Evolutionary conservation across 2,888 invertebrate genomes (phyloP), one percentile per base, ranked within the genome.

Genomic region (Nasonovia ribisnigri): DNA sequence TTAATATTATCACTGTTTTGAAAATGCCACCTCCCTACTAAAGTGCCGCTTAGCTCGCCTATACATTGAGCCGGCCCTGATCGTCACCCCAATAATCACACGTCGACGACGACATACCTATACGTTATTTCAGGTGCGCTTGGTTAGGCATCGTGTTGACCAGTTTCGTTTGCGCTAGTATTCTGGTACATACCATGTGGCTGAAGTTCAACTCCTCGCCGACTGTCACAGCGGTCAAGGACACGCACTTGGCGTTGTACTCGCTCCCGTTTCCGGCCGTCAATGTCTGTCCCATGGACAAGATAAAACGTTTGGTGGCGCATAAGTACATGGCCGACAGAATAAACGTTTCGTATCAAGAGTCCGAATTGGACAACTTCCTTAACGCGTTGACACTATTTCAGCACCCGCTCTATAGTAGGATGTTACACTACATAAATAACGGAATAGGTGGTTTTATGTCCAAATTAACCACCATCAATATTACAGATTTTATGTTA

Each of bases 241-340:
- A 95, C 94, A 95, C 95, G 3, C 95, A 95, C 91, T 95, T 95
- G 60, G 95, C 95, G 3, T 92, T 95, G 4, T 94, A 95, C 91
- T 95, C 94, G 6, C 94, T 95, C 20, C 95, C 95, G 46, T 95
- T 95, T 92, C 95, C 95, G 11, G 95, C 95, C 0, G 95, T 95
- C 46, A 95, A 95, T 11, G 94, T 95, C 26, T 95, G 95, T 84
- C 95, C 95, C 1, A 94, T 94, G 42, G 95, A 95, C 94, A 95
- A 95, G 90, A 95, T 95, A 26, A 95, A 95, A 92, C 94, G 95
- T 20, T 87, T 94, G 2, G 94, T 90, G n/a, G 95, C 95, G 46
- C 93, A 95, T 43, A 54, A 92, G 29, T 95, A 95, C 89, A 89
- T 95, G 26, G 94, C 95, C 2, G 57, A 43, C 36, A 46, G 88